Conservation (phyloP, 1,140 invertebrate genomes). For the Venturia canescens region DNA sequence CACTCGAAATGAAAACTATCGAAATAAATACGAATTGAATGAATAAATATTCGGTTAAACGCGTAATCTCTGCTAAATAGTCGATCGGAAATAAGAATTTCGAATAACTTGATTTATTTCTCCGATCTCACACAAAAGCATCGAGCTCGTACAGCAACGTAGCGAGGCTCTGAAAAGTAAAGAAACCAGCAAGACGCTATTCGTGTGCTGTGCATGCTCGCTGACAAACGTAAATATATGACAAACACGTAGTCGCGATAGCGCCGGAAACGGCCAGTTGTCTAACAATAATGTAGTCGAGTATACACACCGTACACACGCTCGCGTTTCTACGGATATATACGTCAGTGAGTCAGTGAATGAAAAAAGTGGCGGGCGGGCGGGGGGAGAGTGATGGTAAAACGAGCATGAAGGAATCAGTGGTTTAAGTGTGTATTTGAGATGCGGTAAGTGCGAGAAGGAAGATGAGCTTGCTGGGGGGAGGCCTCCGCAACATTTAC, state of each 20-base stretch:
- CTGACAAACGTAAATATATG: conserved; percentile 65
- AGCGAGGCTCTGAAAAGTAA: not conserved
- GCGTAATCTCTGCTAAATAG: too few relatives aligned
- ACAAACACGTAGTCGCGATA: conserved; percentile 72
- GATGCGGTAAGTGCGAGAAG: conserved; percentile 4
- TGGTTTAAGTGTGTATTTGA: not conserved
- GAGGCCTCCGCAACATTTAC: not conserved
- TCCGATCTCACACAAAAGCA: too few relatives aligned
- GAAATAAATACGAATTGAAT: too few relatives aligned
- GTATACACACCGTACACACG: conserved; percentile 19
- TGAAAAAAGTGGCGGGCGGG: too few relatives aligned
- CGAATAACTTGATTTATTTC: too few relatives aligned
- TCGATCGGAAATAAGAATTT: too few relatives aligned
- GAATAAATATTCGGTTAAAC: too few relatives aligned
- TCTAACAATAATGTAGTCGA: conserved; percentile 74
- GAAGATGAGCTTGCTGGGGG: not conserved
- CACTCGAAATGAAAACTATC: too few relatives aligned
- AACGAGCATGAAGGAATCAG: conserved; percentile 35
- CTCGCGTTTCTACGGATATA: not conserved
- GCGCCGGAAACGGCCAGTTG: conserved; percentile 73
- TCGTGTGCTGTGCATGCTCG: conserved; percentile 34
- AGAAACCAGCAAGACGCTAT: conserved; percentile 15
- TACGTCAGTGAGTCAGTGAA: conserved; percentile 71
- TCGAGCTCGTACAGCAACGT: too few relatives aligned
- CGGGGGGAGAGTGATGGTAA: conserved; percentile 36